These are phyloP conservation scores for Actinemys pallida DNA, from an alignment of 2,113 vertebrate genomes.

Conservation along the genomic window DNA sequence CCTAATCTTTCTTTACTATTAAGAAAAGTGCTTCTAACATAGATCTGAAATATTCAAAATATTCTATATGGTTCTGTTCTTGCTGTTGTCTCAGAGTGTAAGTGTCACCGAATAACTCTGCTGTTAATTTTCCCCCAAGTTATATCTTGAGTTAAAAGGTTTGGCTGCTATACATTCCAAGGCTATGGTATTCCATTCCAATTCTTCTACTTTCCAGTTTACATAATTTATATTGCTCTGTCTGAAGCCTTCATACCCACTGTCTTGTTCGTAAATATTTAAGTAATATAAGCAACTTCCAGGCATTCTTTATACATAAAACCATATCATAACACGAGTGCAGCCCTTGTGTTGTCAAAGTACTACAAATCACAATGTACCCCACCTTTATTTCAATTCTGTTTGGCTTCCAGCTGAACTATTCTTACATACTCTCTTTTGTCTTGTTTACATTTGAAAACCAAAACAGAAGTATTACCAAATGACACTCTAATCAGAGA, in stretches of 20 bases:
- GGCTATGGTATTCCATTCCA: conserved; percentile 44
- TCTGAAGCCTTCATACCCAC: conserved; percentile 59
- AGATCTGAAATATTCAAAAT: conserved; percentile 55
- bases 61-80: conserved; percentile 13
- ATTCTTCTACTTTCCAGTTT: conserved; percentile 54
- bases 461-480: background rate
- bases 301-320: conserved; percentile 40
- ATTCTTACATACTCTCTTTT: conserved; percentile 8
- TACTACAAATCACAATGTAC: conserved; percentile 18
- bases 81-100: background rate
- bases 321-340: background rate
- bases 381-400: conserved; percentile 57
- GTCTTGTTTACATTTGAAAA: conserved; percentile 53
- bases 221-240: conserved; percentile 72
- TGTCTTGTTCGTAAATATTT: conserved; percentile 66
- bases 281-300: conserved; percentile 70
- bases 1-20: background rate
- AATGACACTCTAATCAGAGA: conserved; percentile 28
- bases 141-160: conserved; percentile 47
- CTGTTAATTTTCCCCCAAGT: conserved; percentile 37
- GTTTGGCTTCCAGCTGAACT: conserved; percentile 35
- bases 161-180: conserved; percentile 57
- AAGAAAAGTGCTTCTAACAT: background rate
- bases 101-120: conserved; percentile 61
- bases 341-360: conserved; percentile 60